Evolutionary conservation across 64 coral and sea anemone genomes (phyloP).

Genomic region (Stichodactyla helianthus): DNA sequence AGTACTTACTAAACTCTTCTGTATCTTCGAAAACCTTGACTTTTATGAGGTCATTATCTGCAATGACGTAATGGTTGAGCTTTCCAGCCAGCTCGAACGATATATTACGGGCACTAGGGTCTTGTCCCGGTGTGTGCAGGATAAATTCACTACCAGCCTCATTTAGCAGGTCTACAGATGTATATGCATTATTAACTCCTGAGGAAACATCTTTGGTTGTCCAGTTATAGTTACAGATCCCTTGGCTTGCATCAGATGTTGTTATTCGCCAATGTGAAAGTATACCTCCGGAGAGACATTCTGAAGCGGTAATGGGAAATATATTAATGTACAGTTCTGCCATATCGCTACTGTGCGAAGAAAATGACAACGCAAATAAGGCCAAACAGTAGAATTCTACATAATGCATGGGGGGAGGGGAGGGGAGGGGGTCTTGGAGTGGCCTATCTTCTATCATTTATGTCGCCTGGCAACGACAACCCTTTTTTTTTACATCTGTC

Average conservation of each 20-base stretch:
- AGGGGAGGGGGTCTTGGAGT: no score
- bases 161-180: neutral
- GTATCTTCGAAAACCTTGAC: neutral
- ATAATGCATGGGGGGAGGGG: no score
- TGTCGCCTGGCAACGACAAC: no score
- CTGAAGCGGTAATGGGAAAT: no score
- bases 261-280: neutral
- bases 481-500: no score
- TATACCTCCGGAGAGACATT: no score
- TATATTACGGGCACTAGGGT: neutral
- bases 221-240: neutral
- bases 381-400: no score
- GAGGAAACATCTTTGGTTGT: neutral
- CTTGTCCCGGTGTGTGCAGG: neutral
- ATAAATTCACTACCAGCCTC: neutral
- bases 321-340: no score
- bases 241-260: neutral
- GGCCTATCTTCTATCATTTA: no score
- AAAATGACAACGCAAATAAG: no score
- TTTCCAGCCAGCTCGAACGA: neutral
- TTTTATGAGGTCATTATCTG: neutral
- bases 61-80: neutral
- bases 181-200: neutral
- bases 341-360: no score
- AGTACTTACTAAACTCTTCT: neutral